Base-by-base conservation (phyloP, 2,888 invertebrate genomes). In the Lobophora halterata region DNA sequence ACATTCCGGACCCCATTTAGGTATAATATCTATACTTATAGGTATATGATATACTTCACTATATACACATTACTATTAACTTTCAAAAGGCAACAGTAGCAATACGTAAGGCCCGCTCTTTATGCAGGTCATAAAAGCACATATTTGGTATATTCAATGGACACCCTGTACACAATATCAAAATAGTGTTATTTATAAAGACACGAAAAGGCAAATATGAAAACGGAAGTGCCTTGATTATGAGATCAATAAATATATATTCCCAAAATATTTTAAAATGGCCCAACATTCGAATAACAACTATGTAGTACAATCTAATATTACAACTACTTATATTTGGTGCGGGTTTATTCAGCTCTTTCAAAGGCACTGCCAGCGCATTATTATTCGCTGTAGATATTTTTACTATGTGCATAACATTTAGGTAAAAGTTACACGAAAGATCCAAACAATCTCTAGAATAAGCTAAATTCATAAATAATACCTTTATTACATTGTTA, bases 141-240 rank as follows among this genome's bases (percentile, higher is more conserved):
- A 76, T 79, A 74, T 86, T 87, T 86, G 85, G 85, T 86, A 80
- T 85, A 78, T 77, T 78, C 71, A 62, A 71, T 71, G 62, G 76
- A 80, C 85, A 86, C 85, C 85, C 86, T 87, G 86, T 86, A 85
- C 83, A 85, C 66, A 56, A 70, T 82, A 86, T 76, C 79, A 83
- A 85, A 85, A 83, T 83, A 83, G 68, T 79, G 70, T 71, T 66
- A 65, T 66, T 61, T 60, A 65, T 40, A 65, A 75, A 83, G 85
- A 83, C 85, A 83, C 80, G 60, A 69, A 69, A 67, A 79, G 78
- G 79, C 77, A 74, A 70, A 65, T 60, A 66, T 67, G 60, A 63
- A 69, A 71, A 64, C 59, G 67, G 63, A 60, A 63, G 70, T 70
- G 78, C 74, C 71, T 66, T 54, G 61, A 59, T 52, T 66, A 71